These are phyloP conservation scores for Xerus inauris DNA, from an alignment of 2,113 vertebrate species.

Conservation along the genomic window DNA sequence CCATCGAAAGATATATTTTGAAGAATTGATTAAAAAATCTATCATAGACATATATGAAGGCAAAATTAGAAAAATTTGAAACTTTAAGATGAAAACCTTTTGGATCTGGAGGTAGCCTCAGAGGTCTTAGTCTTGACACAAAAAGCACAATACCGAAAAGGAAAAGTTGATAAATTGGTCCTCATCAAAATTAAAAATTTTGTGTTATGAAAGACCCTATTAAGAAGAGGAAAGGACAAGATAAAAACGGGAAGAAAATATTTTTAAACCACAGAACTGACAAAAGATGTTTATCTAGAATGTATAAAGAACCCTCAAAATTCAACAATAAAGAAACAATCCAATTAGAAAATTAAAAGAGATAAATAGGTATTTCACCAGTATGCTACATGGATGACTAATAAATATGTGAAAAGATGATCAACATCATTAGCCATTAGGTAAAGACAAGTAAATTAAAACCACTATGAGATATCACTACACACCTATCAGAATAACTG, in stretches of 20 bases:
- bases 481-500: neutral
- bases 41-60: neutral
- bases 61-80: neutral
- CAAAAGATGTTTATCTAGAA: neutral
- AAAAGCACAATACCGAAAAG: neutral
- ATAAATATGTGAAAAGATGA: neutral
- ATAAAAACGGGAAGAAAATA: neutral
- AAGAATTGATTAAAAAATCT: neutral
- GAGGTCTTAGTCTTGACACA: neutral
- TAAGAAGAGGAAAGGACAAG: neutral
- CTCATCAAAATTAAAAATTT: neutral
- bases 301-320: neutral
- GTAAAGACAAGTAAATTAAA: conserved; percentile 10
- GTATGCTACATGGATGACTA: neutral
- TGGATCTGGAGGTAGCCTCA: neutral
- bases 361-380: neutral
- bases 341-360: neutral
- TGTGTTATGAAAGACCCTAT: neutral
- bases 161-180: neutral
- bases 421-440: neutral
- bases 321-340: neutral
- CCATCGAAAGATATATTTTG: neutral
- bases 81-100: neutral
- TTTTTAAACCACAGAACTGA: neutral
- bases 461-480: neutral